Evolutionary conservation across 2,113 vertebrate genomes (phyloP), one percentile per base, ranked within the genome.

Genomic region (Osmerus eperlanus): DNA sequence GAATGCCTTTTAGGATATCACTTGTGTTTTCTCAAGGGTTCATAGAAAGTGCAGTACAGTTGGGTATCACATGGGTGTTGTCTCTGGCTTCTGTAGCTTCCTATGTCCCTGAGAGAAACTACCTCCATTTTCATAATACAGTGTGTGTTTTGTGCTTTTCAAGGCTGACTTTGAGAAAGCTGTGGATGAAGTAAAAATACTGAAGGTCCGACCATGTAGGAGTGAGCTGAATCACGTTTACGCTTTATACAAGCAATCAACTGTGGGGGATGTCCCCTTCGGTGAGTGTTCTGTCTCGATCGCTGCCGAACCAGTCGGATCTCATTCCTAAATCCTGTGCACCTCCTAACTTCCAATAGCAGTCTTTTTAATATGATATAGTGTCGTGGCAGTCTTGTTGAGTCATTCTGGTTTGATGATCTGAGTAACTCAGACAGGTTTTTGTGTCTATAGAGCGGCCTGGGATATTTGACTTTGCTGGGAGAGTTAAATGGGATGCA

Each of bases 401-500:
- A 14, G 4, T 55, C 25, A 28, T 28, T 28, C 25, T 28, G 25
- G 23, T n/a, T 4, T 61, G 4, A 47, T 8, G 41, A 47, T 47
- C 41, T 47, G 41, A 47, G 41, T 11, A 47, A 47, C 9, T 1
- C 32, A 36, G 7, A 36, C 4, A 36, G 7, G 7, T 8, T 15
- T 28, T 29, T 51, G 21, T n/a, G 55, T 85, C 75, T 73, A 21
- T 88, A 99, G 97, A 87, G 0, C 92, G 93, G 3, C 97, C 96
- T 0, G 94, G 95, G 12, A 78, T 96, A 29, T 19, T 96, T 15
- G 92, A 97, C 85, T 85, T 97, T 52, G 84, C 90, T 79, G 96
- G 94, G 67, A 95, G 92, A 85, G 89, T 87, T 29, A 99, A 98
- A 80, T 99, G 97, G 97, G 94, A 97, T 61, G 91, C 93, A 2